A percentile compares a stretch with the other conserved stretches of the same genome.
phyloP scores from a whole-genome alignment of 1,140 invertebrate species.

The Agrilus planipennis region DNA sequence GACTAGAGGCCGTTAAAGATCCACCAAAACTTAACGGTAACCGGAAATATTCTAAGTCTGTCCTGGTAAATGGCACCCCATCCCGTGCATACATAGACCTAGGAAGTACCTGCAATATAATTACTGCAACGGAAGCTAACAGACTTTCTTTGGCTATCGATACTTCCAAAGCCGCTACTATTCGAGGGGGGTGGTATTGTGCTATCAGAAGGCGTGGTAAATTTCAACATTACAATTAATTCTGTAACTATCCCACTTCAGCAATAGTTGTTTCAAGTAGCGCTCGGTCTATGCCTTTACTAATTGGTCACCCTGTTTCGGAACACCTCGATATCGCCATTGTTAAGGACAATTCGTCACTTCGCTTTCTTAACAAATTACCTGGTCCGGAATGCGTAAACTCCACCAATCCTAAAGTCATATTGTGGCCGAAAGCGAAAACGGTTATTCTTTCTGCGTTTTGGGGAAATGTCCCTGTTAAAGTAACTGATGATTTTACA shows the following conservation, averaged over 20 bases:
- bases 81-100: not conserved
- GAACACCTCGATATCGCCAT: not conserved
- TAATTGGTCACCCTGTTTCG: not conserved
- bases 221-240: not conserved
- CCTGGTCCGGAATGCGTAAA: not conserved
- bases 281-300: not conserved
- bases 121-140: not conserved
- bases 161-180: not conserved
- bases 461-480: not conserved
- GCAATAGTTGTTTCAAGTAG: not conserved
- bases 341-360: not conserved
- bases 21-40: too few relatives aligned
- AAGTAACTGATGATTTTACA: not conserved
- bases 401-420: not conserved
- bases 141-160: not conserved
- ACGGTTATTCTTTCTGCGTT: not conserved
- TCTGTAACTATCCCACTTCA: not conserved
- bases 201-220: not conserved
- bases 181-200: not conserved
- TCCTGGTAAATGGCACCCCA: not conserved
- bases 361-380: not conserved
- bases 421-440: not conserved
- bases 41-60: not conserved
- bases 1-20: too few relatives aligned
- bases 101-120: not conserved